Percentiles rank a stretch among this genome's conserved stretches.
Evolutionary conservation across 2,888 invertebrate genomes (phyloP).

Genomic region (Melinaea marsaeus): DNA sequence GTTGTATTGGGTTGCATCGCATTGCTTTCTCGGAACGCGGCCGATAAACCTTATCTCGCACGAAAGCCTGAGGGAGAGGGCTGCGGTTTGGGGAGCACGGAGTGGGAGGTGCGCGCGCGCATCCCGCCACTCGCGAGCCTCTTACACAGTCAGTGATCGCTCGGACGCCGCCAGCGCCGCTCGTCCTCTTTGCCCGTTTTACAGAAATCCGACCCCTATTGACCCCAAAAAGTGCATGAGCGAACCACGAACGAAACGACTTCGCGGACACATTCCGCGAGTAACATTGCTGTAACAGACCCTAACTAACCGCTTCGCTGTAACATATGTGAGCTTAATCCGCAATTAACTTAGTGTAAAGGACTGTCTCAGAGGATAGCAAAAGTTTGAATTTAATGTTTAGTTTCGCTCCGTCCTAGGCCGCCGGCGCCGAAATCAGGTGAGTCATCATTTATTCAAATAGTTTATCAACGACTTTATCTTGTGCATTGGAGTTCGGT

Average conservation of each 20-base stretch:
- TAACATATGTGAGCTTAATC: conserved; percentile 63
- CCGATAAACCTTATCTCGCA: conserved; percentile 32
- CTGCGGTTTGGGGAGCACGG: conserved; percentile 41
- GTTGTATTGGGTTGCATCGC: conserved; percentile 15
- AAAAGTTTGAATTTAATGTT: conserved; percentile 44
- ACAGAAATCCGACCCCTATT: conserved; percentile 60
- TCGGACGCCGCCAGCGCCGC: conserved; percentile 58
- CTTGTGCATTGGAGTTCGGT: not conserved
- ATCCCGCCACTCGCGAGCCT: conserved; percentile 28
- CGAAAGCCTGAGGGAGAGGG: conserved; percentile 52
- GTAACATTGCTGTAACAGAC: conserved; percentile 38
- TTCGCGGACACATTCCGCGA: conserved; percentile 44
- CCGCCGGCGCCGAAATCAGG: conserved; percentile 49
- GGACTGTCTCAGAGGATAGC: conserved; percentile 54
- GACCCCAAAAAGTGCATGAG: conserved; percentile 65
- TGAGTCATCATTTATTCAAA: conserved; percentile 43
- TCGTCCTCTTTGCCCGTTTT: conserved; percentile 46
- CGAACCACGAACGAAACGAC: conserved; percentile 69
- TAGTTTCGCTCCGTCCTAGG: conserved; percentile 39
- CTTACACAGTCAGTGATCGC: conserved; percentile 53
- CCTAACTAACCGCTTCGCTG: conserved; percentile 51
- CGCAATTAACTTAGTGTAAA: conserved; percentile 45
- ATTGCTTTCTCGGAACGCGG: conserved; percentile 51
- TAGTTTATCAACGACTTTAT: conserved; percentile 20
- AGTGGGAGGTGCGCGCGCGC: conserved; percentile 41